Evolutionary conservation across 2,797 vertebrate genomes (phyloP).

Genomic region (Alcedo quadribrachys): DNA sequence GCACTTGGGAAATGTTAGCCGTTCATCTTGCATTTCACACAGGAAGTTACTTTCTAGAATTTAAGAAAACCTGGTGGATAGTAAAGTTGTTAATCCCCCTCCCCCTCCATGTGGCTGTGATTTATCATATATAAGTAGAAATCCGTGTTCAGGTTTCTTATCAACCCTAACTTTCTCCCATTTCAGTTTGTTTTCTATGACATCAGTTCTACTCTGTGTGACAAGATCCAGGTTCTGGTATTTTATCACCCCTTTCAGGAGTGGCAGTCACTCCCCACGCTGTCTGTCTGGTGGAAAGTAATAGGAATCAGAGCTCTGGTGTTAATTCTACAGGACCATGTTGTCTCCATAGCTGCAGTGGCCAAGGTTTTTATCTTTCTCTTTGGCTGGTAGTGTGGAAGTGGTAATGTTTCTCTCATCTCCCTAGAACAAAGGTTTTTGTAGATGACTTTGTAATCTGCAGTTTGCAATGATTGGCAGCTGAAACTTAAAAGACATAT

Average conservation of each 20-base stretch:
- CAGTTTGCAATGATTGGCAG: not conserved
- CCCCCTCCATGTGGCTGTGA: not conserved
- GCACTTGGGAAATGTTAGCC: constrained; percentile 42
- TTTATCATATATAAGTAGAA: not conserved
- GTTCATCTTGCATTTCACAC: constrained; percentile 62
- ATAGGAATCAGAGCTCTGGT: not conserved
- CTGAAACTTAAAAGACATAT: not conserved
- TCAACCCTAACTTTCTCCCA: not conserved
- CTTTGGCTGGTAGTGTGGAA: not conserved
- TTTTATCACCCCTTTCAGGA: not conserved
- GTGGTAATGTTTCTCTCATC: constrained; percentile 17
- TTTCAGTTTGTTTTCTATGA: constrained; percentile 17
- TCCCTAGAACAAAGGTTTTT: constrained; percentile 26
- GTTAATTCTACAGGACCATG: not conserved
- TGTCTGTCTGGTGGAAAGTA: not conserved
- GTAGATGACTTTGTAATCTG: not conserved
- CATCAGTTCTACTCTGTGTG: not conserved
- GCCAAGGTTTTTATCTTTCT: not conserved
- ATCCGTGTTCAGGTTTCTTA: not conserved
- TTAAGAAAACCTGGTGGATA: constrained; percentile 25
- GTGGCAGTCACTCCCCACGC: not conserved
- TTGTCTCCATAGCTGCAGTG: not conserved
- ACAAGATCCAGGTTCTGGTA: not conserved
- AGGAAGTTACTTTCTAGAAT: constrained; percentile 32
- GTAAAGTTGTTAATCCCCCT: constrained; percentile 23